Evolutionary conservation across 2,113 vertebrate genomes (phyloP).

Genomic region (Thomomys bottae): DNA sequence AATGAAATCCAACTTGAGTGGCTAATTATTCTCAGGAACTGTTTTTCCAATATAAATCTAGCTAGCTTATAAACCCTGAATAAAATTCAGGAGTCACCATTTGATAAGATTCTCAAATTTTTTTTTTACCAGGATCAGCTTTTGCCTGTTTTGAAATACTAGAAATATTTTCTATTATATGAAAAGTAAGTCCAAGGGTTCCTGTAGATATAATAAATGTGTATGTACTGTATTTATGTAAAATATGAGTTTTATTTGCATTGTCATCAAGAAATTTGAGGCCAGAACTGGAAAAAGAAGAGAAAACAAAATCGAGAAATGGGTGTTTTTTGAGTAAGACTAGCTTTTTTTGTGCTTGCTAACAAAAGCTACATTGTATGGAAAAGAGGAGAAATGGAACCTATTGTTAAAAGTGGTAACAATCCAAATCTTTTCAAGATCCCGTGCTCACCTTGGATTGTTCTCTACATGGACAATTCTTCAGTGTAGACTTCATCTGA

Average conservation of each 20-base stretch:
- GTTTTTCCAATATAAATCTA: neutral
- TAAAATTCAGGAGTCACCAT: conserved; percentile 37
- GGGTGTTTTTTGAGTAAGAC: neutral
- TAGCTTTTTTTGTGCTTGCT: conserved; percentile 27
- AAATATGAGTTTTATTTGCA: conserved; percentile 38
- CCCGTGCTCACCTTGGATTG: neutral
- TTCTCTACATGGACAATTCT: neutral
- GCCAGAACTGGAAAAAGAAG: too few relatives aligned
- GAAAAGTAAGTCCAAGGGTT: neutral
- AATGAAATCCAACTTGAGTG: neutral
- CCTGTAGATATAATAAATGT: neutral
- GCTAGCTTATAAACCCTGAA: neutral
- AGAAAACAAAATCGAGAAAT: neutral
- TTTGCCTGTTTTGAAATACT: conserved; percentile 39
- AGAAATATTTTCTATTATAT: conserved; percentile 31
- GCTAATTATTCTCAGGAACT: conserved; percentile 39
- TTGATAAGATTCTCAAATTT: neutral
- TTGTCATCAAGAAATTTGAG: conserved; percentile 36
- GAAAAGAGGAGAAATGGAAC: neutral
- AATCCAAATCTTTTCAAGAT: neutral
- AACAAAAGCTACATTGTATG: conserved; percentile 9
- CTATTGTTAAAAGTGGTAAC: neutral
- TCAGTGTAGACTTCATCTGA: neutral
- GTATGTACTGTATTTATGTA: neutral
- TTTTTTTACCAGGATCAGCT: conserved; percentile 31